Evolutionary conservation across 2,797 vertebrate species (phyloP), one percentile per base, ranked within the genome.

Genomic region (Aphelocoma californica): DNA sequence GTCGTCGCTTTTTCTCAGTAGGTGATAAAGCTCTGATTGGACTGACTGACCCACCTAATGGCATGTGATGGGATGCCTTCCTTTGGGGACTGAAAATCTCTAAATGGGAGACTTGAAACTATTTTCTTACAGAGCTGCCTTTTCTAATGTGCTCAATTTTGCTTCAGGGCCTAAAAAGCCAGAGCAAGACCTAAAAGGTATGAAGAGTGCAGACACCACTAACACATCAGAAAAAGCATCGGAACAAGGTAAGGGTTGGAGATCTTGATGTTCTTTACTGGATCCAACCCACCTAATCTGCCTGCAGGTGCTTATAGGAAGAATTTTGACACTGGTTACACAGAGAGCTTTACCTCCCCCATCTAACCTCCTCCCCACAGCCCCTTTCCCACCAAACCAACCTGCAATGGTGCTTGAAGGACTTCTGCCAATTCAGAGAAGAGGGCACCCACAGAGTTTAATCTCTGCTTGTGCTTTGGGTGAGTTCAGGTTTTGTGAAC

Each of bases 121-220:
- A 20, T 61, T 83, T 91, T 77, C 51, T 85, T 79, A n/a, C 12
- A 44, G 25, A 70, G 14, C 6, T 74, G 12, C 14, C 7, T 90
- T 95, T 90, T 24, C 64, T 93, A 82, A 96, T 10, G 2, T 88
- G 29, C 3, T 88, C 57, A 26, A 77, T 90, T 96, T 86, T 95
- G 9, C 58, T 95, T 58, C 65, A 97, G 96, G 95, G 19, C 20
- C 94, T 69, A 96, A 94, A 88, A 97, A 94, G 28, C 12, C 74
- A 69, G 94, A 88, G 31, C 93, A 93, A 74, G 88, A 92, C 29
- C 62, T 85, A 38, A 97, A 93, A 86, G 18, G 17, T 65, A 14
- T 0, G 5, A 97, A 78, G 83, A 91, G 11, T 18, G 38, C 20
- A 40, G 74, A 50, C 15, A 38, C 23, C 0, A 0, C 53, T 57